Conservation (phyloP, 2,113 vertebrate species). For the Pelmatolapia mariae region DNA sequence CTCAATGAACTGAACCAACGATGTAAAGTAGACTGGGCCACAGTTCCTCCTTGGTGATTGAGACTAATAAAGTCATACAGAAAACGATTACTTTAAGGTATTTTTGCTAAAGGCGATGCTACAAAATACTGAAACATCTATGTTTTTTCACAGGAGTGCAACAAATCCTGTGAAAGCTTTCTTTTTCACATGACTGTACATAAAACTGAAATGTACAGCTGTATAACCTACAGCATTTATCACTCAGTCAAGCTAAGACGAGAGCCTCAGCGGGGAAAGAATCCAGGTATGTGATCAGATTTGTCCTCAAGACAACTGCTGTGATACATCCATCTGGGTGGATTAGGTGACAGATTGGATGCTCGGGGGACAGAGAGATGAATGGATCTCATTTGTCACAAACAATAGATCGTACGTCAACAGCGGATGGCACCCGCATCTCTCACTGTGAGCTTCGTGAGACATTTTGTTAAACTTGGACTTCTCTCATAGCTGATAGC, state of each 20-base stretch:
- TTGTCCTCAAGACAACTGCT: conserved; percentile 62
- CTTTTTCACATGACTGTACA: not conserved
- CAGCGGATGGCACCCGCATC: conserved; percentile 29
- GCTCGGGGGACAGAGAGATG: conserved; percentile 58
- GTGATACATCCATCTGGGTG: conserved; percentile 60
- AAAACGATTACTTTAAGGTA: not conserved
- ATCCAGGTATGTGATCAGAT: conserved; percentile 62
- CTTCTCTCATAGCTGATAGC: conserved; percentile 32
- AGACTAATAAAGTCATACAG: not conserved
- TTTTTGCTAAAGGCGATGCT: not conserved
- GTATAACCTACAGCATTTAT: conserved; percentile 47
- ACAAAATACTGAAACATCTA: not conserved
- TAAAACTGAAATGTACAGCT: not conserved
- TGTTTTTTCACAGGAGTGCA: not conserved
- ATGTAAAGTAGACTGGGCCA: not conserved
- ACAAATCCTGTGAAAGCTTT: not conserved
- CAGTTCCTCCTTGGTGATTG: not conserved
- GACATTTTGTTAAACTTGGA: conserved; percentile 53
- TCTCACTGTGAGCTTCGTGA: conserved; percentile 50
- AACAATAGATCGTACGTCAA: conserved; percentile 54
- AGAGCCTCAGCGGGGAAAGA: conserved; percentile 35
- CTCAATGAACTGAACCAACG: not conserved
- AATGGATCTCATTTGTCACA: conserved; percentile 68
- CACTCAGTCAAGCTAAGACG: conserved; percentile 44
- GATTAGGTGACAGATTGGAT: conserved; percentile 56